Evolutionary conservation across 2,797 vertebrate species (phyloP).

Genomic region (Adrianichthys oophorus): DNA sequence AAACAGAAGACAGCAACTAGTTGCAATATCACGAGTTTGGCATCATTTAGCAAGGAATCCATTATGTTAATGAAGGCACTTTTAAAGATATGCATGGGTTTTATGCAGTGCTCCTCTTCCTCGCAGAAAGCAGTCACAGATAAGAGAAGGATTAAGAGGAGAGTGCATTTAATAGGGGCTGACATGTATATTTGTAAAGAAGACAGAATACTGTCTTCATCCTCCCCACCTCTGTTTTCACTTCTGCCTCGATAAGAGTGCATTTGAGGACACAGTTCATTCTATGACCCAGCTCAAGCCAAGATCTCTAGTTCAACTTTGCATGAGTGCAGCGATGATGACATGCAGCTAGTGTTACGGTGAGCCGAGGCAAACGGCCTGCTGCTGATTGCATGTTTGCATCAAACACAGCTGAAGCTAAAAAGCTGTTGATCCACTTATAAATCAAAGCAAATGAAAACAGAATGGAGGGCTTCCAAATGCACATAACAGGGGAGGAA

Average conservation of each 20-base stretch:
- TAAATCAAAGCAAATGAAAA: slow-evolving; percentile 60
- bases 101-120: slow-evolving; percentile 21
- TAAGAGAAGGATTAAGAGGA: slow-evolving; percentile 25
- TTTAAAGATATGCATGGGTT: slow-evolving; percentile 42
- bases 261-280: slow-evolving; percentile 46
- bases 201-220: slow-evolving; percentile 38
- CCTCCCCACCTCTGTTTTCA: slow-evolving; percentile 26
- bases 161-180: slow-evolving; percentile 52
- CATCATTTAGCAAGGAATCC: slow-evolving; percentile 20
- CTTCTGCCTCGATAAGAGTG: slow-evolving; percentile 49
- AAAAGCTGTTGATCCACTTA: slow-evolving; percentile 27
- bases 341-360: slow-evolving; percentile 28
- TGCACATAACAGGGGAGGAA: slow-evolving; percentile 46
- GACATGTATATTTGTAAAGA: slow-evolving; percentile 52
- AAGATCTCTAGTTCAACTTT: slow-evolving; percentile 35
- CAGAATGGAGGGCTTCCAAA: slow-evolving; percentile 53
- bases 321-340: slow-evolving; percentile 43
- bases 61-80: slow-evolving; percentile 64
- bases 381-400: slow-evolving; percentile 35
- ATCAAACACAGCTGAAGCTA: slow-evolving; percentile 29
- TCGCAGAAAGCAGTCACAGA: slow-evolving; percentile 37
- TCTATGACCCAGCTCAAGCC: slow-evolving; percentile 27
- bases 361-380: slow-evolving; percentile 22
- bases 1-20: too few species aligned
- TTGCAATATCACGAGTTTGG: neutral